Percentiles rank a stretch among this genome's conserved stretches.
Conservation (phyloP, 2,888 invertebrate species). For the Listrodromus nycthemerus region DNA sequence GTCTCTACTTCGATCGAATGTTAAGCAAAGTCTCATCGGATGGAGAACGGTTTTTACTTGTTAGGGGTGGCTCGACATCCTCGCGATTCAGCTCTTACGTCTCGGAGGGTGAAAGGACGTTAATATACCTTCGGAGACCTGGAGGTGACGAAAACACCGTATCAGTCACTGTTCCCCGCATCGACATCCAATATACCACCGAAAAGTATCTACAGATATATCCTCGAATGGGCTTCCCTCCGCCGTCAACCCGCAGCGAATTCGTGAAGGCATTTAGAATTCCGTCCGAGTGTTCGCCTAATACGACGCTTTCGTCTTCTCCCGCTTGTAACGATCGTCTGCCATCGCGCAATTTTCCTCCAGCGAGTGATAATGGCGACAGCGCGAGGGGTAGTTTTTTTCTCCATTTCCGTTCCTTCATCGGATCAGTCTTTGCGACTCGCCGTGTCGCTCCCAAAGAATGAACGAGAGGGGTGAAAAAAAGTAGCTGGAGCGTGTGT, state of each 20-base stretch:
- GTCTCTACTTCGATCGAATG: neutral
- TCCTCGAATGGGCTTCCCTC: constrained; percentile 43
- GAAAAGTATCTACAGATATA: constrained; percentile 20
- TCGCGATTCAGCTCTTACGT: constrained; percentile 16
- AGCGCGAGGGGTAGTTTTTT: constrained; percentile 62
- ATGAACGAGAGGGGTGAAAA: constrained; percentile 27
- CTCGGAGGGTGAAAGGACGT: constrained; percentile 7
- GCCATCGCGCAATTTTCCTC: constrained; percentile 68
- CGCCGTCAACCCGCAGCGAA: constrained; percentile 70
- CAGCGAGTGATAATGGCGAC: constrained; percentile 72
- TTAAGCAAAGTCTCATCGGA: neutral
- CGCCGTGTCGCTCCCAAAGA: constrained; percentile 14
- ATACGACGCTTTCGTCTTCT: constrained; percentile 78
- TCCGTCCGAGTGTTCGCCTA: constrained; percentile 74
- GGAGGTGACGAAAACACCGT: constrained; percentile 45
- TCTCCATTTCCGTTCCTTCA: constrained; percentile 47
- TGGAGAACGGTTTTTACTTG: neutral
- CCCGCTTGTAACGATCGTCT: constrained; percentile 12
- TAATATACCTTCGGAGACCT: constrained; percentile 19
- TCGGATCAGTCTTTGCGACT: constrained; percentile 3
- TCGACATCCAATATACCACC: constrained; percentile 38
- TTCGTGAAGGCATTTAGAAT: constrained; percentile 69
- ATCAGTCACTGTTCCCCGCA: constrained; percentile 38
- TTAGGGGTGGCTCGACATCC: neutral
- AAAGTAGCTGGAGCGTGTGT: constrained; percentile 63